Conservation (phyloP, 2,888 invertebrate genomes). For the Hydropsyche betteni region DNA sequence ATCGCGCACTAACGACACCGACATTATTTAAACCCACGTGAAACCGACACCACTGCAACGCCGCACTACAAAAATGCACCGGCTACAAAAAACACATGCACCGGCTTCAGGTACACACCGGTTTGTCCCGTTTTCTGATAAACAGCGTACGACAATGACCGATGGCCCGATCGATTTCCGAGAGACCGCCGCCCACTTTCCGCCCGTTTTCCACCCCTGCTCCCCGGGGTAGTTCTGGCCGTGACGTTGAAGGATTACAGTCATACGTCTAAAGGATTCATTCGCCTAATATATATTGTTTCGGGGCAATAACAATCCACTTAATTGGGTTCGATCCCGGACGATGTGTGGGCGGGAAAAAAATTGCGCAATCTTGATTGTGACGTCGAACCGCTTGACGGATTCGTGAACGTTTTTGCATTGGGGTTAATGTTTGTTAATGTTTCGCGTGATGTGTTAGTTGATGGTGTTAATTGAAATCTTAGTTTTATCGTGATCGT, state of each 20-base stretch:
- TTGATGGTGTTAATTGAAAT: too few relatives aligned
- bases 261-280: constrained; percentile 50
- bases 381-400: constrained; percentile 11
- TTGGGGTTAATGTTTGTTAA: too few relatives aligned
- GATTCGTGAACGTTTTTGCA: not conserved
- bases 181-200: constrained; percentile 30
- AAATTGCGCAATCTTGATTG: constrained; percentile 25
- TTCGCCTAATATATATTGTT: constrained; percentile 50
- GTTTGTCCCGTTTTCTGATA: constrained; percentile 44
- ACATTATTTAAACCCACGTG: constrained; percentile 14
- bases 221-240: constrained; percentile 35
- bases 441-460: too few relatives aligned
- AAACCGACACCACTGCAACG: not conserved
- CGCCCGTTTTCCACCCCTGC: not conserved
- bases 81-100: too few relatives aligned
- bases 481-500: too few relatives aligned
- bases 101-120: constrained; percentile 22
- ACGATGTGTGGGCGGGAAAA: not conserved
- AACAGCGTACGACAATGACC: constrained; percentile 47
- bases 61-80: too few relatives aligned
- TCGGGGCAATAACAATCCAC: constrained; percentile 36
- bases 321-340: constrained; percentile 33
- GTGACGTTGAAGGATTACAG: constrained; percentile 49
- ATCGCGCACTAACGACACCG: constrained; percentile 16
- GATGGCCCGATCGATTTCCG: constrained; percentile 47